phyloP scores from a whole-genome alignment of 2,888 invertebrate genomes.

The Taphrorychus bicolor region DNA sequence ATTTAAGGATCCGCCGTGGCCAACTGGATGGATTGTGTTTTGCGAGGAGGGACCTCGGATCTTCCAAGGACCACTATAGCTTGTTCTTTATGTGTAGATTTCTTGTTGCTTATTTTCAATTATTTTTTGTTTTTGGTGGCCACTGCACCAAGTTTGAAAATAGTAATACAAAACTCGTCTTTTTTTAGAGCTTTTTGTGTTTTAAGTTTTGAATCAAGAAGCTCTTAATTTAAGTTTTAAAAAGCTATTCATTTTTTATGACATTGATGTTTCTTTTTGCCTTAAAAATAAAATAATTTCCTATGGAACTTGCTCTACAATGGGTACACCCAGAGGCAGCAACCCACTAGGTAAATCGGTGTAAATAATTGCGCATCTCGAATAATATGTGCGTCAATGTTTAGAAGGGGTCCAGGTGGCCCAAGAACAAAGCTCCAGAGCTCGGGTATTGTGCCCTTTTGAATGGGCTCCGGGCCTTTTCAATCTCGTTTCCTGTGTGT shows the following conservation, averaged over 20 bases:
- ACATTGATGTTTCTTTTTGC: neutral
- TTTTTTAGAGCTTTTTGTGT: too few species aligned
- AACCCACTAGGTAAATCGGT: slow-evolving; percentile 45
- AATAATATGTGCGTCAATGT: slow-evolving; percentile 34
- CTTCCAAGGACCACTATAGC: slow-evolving; percentile 22
- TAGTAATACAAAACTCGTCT: too few species aligned
- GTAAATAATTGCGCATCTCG: slow-evolving; percentile 51
- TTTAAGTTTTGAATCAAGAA: too few species aligned
- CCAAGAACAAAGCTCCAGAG: slow-evolving; percentile 49
- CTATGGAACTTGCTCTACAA: neutral
- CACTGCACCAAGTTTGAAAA: too few species aligned
- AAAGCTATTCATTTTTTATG: too few species aligned
- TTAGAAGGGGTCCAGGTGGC: slow-evolving; percentile 48
- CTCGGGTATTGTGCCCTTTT: slow-evolving; percentile 48
- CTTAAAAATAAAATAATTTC: neutral
- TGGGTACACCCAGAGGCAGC: slow-evolving; percentile 7
- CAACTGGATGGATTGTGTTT: slow-evolving; percentile 38
- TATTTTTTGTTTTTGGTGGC: neutral
- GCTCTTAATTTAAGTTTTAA: too few species aligned
- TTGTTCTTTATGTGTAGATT: slow-evolving; percentile 9
- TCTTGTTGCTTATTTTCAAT: neutral
- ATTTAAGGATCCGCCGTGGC: slow-evolving; percentile 40
- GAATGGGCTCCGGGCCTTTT: slow-evolving; percentile 31
- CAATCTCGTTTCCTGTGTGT: slow-evolving; percentile 35
- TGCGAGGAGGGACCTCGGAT: slow-evolving; percentile 13